These are phyloP conservation scores for Paelopatides confundens DNA, from an alignment of 53 echinoderm and acorn worm species.

Conservation along the genomic window DNA sequence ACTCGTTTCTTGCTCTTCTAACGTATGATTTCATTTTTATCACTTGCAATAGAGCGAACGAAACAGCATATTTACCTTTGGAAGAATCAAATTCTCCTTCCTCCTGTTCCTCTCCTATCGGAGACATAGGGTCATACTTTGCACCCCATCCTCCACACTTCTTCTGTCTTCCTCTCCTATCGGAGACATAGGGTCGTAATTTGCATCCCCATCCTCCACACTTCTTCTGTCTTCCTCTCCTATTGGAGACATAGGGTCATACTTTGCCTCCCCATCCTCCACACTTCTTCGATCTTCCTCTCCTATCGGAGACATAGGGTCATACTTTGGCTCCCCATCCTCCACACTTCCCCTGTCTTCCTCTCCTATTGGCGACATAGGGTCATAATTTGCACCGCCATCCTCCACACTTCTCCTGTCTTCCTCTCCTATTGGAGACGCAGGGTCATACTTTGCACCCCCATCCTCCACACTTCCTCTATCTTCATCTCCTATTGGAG, in stretches of 20 bases:
- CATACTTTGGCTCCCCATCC: not conserved
- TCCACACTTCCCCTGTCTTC: not conserved
- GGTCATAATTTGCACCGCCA: not conserved
- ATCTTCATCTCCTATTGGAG: not conserved
- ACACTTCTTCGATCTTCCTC: not conserved
- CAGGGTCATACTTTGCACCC: not conserved
- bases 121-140: not conserved
- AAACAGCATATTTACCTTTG: no score
- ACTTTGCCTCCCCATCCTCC: not conserved
- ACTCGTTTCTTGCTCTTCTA: no score
- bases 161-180: no score
- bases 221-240: no score
- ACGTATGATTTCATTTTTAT: no score
- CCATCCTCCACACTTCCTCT: not conserved
- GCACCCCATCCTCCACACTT: no score
- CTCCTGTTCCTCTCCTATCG: not conserved
- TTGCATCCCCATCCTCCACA: no score
- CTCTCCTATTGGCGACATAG: not conserved
- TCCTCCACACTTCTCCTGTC: not conserved
- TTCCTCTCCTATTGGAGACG: not conserved
- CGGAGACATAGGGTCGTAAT: no score
- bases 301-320: not conserved
- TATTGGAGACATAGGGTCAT: not conserved
- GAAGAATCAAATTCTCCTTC: slow-evolving; percentile 3
- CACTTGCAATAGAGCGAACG: no score